Base-by-base conservation (phyloP, 2,888 invertebrate genomes). In the Drosophila sordidula region DNA sequence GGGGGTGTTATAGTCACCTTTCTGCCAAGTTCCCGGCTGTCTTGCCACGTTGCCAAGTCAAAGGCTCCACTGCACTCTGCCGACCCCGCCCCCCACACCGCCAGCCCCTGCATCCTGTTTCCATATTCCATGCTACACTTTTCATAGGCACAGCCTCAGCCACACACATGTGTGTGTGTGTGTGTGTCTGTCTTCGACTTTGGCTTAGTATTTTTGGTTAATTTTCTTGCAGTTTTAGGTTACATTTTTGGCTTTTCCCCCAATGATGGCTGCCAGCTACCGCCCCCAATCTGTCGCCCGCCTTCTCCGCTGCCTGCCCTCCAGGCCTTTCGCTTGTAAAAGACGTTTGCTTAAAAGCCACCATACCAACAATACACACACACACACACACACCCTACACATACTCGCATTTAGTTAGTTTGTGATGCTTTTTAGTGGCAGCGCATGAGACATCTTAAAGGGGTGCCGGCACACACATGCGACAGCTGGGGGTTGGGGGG, bases 221-320 rank as follows among this genome's bases (percentile, higher is more conserved):
- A 86, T 86, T 86, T 89, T 86, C 90, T 89, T 89, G 89, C 89
- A 86, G 85, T 86, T 86, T 90, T 86, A 74, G 90, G 85, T 90
- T 90, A 90, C 87, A 87, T 87, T 85, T 86, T 85, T 89, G 84
- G 89, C 87, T 83, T 89, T 89, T 73, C 80, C 80, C 61, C 70
- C 86, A 39, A 39, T 79, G 80, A 71, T 70, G 83, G 62, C 75
- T 56, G 78, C 59, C 74, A 49, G 47, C 51, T 34, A 14, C 50
- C 55, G 34, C 65, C 63, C 51, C 49, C 42, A 38, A 58, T 3
- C 29, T 29, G 29, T 3, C 29, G 8, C 29, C 29, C 29, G 29
- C 8, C 8, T 52, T 34, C 68, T 46, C 63, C 76, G 39, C 51
- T 34, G 54, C 59, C 49, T 67, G 63, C 68, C 75, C 82, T 66